Percentiles rank a stretch among this genome's conserved stretches.
Conservation (phyloP, 2,113 vertebrate species). For the Ameiurus melas region DNA sequence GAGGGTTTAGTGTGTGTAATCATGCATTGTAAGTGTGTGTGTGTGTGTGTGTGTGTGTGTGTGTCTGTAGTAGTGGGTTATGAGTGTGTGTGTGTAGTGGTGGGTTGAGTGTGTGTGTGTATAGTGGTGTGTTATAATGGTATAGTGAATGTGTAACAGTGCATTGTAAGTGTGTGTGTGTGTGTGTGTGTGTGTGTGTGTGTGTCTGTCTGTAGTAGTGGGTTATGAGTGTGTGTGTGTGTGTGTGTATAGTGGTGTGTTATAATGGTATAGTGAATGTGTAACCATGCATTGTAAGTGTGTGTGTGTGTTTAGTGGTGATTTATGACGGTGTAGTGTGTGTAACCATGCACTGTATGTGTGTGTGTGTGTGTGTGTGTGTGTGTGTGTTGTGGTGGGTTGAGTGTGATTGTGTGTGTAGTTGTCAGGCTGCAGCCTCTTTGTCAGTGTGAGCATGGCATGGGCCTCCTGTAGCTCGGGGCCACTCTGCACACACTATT, state of each 20-base stretch:
- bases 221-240: neutral
- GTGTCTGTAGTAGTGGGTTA: no score
- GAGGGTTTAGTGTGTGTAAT: no score
- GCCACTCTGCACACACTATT: conserved; percentile 52
- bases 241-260: neutral
- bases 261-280: neutral
- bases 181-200: no score
- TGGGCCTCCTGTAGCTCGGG: conserved; percentile 64
- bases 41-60: no score
- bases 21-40: neutral
- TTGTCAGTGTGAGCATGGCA: conserved; percentile 54
- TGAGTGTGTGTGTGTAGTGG: no score
- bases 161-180: no score
- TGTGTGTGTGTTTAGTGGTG: no score
- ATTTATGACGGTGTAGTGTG: no score
- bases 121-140: no score
- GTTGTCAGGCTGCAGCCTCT: conserved; percentile 57
- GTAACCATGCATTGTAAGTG: neutral
- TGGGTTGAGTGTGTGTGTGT: neutral
- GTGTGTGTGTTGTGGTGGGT: neutral
- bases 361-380: no score
- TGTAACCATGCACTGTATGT: no score
- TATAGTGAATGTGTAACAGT: neutral
- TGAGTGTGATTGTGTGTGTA: conserved; percentile 38
- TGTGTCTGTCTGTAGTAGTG: no score